These are phyloP conservation scores for Tenthredo amoena DNA, from an alignment of 2,888 invertebrate species.

Conservation along the genomic window DNA sequence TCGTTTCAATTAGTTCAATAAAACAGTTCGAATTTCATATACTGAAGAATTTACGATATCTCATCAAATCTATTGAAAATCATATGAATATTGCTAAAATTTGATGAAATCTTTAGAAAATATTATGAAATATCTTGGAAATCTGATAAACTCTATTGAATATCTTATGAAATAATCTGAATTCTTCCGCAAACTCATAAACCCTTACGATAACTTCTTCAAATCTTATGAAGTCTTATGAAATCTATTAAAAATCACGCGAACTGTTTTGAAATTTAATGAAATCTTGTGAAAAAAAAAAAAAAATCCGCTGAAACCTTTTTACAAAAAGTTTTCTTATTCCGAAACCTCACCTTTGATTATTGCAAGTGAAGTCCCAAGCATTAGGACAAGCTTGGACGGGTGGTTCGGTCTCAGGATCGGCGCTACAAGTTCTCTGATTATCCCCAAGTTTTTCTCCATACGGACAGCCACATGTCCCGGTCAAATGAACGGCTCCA, in stretches of 20 bases:
- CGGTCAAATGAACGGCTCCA: conserved; percentile 79
- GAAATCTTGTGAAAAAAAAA: too few relatives aligned
- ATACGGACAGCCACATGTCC: conserved; percentile 94
- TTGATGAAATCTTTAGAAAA: neutral
- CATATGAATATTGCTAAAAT: too few relatives aligned
- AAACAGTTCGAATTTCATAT: too few relatives aligned
- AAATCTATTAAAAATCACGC: neutral
- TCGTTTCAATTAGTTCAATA: neutral
- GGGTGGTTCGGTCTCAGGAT: conserved; percentile 93
- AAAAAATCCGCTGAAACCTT: too few relatives aligned
- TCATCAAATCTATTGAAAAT: too few relatives aligned
- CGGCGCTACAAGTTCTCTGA: conserved; percentile 83
- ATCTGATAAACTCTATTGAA: too few relatives aligned
- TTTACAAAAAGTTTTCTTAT: too few relatives aligned
- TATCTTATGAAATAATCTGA: too few relatives aligned
- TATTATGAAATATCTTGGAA: neutral
- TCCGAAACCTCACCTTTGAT: conserved; percentile 80
- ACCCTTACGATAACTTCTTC: too few relatives aligned
- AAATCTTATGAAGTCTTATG: neutral
- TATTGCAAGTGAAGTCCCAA: conserved; percentile 96
- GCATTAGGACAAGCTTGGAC: conserved; percentile 93
- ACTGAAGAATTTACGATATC: too few relatives aligned
- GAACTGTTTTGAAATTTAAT: too few relatives aligned
- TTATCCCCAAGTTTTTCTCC: conserved; percentile 90
- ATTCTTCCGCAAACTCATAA: too few relatives aligned